A percentile compares a stretch with the other conserved stretches of the same genome.
phyloP scores from a whole-genome alignment of 2,888 invertebrate genomes.

The Apodemia duryi region DNA sequence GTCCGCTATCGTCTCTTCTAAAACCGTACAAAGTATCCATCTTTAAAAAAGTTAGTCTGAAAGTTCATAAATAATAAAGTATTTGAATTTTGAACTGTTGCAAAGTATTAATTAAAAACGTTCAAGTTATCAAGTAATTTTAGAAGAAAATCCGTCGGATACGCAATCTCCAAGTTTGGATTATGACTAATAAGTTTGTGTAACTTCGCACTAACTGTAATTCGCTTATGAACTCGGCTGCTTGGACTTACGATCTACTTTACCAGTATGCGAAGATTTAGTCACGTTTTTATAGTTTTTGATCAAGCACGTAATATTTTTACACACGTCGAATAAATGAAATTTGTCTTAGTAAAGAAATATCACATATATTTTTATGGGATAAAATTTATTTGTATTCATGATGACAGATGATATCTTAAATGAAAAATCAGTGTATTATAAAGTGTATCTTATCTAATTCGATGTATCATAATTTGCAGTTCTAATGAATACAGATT shows the following conservation, averaged over 20 bases:
- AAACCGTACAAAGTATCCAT: neutral
- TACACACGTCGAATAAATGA: no score
- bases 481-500: no score
- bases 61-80: constrained; percentile 1
- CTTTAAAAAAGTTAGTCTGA: neutral
- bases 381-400: no score
- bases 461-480: no score
- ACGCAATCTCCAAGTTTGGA: neutral
- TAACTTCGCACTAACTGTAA: neutral
- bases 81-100: neutral
- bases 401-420: no score
- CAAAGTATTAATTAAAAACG: constrained; percentile 1
- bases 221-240: neutral
- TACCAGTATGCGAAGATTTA: neutral
- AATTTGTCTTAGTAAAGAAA: no score
- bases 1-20: neutral
- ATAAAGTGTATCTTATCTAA: no score
- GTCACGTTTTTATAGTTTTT: neutral
- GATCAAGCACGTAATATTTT: no score
- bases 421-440: no score
- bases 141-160: neutral
- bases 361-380: no score
- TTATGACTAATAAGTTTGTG: constrained; percentile 2
- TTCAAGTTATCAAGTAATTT: neutral
- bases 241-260: neutral